phyloP scores from a whole-genome alignment of 2,113 vertebrate genomes.

The Mohoua ochrocephala region DNA sequence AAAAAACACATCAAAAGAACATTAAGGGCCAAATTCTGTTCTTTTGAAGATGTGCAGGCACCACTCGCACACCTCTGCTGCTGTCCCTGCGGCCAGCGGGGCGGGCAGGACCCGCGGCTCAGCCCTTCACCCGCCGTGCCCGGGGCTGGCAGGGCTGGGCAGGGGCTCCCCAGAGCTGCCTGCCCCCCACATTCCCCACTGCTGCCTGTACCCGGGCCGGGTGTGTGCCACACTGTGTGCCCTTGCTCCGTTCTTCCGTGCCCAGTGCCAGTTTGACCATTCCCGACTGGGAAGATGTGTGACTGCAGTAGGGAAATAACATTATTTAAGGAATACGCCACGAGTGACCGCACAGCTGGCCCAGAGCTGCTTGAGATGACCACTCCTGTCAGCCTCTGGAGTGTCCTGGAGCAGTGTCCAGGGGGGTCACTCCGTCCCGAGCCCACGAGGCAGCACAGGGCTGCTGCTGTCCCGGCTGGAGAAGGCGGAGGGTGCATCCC shows the following conservation, averaged over 20 bases:
- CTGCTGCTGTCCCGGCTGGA: background rate
- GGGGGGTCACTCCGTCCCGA: background rate
- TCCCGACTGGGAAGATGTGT: accelerated
- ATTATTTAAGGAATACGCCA: accelerated
- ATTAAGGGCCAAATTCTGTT: background rate
- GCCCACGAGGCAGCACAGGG: background rate
- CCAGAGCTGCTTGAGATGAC: accelerated
- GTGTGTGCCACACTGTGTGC: accelerated
- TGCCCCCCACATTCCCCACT: accelerated
- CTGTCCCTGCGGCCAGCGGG: accelerated
- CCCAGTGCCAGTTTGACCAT: accelerated
- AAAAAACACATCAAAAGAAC: background rate
- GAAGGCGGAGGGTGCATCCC: accelerated
- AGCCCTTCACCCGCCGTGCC: background rate
- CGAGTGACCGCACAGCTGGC: accelerated
- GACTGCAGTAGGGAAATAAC: accelerated
- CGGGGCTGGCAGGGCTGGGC: background rate
- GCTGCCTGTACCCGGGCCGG: background rate
- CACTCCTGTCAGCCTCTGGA: accelerated
- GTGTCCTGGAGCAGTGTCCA: background rate
- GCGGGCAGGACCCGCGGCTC: accelerated
- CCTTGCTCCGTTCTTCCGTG: accelerated
- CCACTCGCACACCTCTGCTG: background rate
- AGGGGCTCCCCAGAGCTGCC: background rate
- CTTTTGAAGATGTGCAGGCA: background rate